Evolutionary conservation across 1,140 invertebrate species (phyloP), one percentile per base, ranked within the genome.

Genomic region (Lamellibrachia luymesi): DNA sequence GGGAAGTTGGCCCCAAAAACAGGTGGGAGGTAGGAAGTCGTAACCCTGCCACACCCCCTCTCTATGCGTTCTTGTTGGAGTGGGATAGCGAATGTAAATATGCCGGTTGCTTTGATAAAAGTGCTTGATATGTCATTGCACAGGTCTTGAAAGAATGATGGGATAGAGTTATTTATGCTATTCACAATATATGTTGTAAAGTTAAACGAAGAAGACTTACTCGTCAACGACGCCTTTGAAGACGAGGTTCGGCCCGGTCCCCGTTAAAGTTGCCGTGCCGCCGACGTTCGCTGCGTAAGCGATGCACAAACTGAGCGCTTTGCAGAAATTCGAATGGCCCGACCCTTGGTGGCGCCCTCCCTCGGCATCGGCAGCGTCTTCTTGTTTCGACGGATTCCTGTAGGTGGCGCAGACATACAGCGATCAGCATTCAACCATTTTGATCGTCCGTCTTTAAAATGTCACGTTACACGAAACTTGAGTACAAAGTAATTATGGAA

Each of bases 201-300:
- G 38, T 38, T 80, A 8, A 80, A 80, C 6, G 25, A 80, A 17
- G 64, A 80, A 10, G 92, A 94, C 96, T 96, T 96, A 98, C 97
- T 95, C 96, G 93, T 98, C 97, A 93, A 97, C 97, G 92, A 98
- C 97, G 22, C 97, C 98, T 95, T 98, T 98, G 94, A 98, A 97
- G 1, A 98, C 98, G 17, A 99, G 97, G 96, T 99, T 99, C 50
- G 98, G 98, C 6, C 97, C 98, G 1, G 98, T 98, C 5, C 98
- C 98, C 2, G 98, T 98, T 2, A 99, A 96, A 1, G 98, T 98
- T 0, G 98, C 98, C 90, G 97, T 98, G 6, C 98, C 98, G 4
- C 98, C 98, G 52, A 98, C 95, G 93, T 97, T 97, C 6, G 98
- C 97, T 0, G 98, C 97, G 95, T 98, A 99, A 2, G 98, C 98